These are phyloP conservation scores for Syndactyla subalaris DNA, from an alignment of 2,797 vertebrate species.

Conservation along the genomic window DNA sequence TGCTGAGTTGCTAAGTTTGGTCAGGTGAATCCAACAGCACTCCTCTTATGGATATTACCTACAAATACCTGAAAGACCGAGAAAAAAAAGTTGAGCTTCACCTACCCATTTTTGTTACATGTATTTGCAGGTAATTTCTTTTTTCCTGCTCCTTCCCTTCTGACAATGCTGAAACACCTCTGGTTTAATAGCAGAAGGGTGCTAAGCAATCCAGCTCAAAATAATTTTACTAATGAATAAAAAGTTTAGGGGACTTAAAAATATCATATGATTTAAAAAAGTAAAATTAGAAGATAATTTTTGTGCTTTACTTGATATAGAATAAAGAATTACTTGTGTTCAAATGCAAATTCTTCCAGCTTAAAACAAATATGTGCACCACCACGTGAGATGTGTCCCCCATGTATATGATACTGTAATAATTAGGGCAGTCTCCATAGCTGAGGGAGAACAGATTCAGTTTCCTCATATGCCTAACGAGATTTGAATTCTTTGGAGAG, in stretches of 20 bases:
- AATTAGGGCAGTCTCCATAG: neutral
- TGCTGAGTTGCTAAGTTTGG: neutral
- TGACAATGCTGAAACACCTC: neutral
- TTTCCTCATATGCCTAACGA: neutral
- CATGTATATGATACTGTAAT: neutral
- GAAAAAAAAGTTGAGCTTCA: neutral
- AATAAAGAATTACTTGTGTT: neutral
- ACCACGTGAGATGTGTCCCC: neutral
- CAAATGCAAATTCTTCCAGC: neutral
- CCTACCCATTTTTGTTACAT: neutral
- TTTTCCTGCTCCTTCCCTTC: neutral
- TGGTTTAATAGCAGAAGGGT: neutral
- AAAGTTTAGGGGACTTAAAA: neutral
- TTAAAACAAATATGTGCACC: neutral
- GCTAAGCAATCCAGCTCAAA: neutral
- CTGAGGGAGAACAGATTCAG: neutral
- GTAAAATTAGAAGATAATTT: neutral
- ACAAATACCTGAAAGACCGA: neutral
- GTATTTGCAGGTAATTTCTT: neutral
- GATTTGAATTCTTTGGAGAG: neutral
- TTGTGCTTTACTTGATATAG: neutral
- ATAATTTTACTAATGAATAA: neutral
- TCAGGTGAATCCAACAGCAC: neutral
- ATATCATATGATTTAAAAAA: neutral
- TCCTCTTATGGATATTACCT: neutral